phyloP scores from a whole-genome alignment of 1,140 invertebrate species.

The Harlomillsia oculata region DNA sequence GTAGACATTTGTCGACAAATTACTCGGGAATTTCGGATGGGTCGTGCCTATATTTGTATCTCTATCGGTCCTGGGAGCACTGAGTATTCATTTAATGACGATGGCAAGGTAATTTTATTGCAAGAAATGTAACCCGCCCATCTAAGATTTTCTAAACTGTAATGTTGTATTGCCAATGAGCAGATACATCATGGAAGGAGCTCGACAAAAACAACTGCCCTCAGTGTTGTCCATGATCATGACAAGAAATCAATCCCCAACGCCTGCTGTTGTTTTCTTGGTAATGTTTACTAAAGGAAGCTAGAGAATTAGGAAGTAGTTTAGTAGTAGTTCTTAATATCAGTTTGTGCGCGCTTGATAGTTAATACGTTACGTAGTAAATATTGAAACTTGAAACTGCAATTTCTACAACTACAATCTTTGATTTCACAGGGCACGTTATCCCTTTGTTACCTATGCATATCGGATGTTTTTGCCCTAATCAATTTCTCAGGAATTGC shows the following conservation, averaged over 20 bases:
- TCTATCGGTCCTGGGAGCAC: slow-evolving; percentile 73
- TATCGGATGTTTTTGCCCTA: slow-evolving; percentile 72
- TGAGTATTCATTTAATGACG: slow-evolving; percentile 81
- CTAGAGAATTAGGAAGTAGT: not conserved
- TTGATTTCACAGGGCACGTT: slow-evolving; percentile 44
- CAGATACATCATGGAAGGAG: slow-evolving; percentile 80
- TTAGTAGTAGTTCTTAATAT: not conserved
- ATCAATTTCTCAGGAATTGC: slow-evolving; percentile 90
- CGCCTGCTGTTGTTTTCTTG: slow-evolving; percentile 67
- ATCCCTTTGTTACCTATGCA: slow-evolving; percentile 72
- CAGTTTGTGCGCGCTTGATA: too few relatives aligned
- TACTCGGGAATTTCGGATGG: slow-evolving; percentile 68
- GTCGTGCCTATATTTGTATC: slow-evolving; percentile 80
- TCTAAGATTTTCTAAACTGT: not conserved
- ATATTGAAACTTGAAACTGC: not conserved
- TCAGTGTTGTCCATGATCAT: not conserved
- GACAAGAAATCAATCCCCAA: not conserved
- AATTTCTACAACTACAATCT: not conserved
- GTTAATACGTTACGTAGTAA: not conserved
- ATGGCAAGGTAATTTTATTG: slow-evolving; percentile 52
- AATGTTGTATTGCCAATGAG: not conserved
- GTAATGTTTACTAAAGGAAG: slow-evolving; percentile 14
- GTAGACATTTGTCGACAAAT: slow-evolving; percentile 71
- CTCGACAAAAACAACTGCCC: slow-evolving; percentile 57
- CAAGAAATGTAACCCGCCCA: not conserved